Percentiles rank a stretch among this genome's conserved stretches.
Conservation (phyloP, 2,888 invertebrate genomes). For the Dioctria rufipes region DNA sequence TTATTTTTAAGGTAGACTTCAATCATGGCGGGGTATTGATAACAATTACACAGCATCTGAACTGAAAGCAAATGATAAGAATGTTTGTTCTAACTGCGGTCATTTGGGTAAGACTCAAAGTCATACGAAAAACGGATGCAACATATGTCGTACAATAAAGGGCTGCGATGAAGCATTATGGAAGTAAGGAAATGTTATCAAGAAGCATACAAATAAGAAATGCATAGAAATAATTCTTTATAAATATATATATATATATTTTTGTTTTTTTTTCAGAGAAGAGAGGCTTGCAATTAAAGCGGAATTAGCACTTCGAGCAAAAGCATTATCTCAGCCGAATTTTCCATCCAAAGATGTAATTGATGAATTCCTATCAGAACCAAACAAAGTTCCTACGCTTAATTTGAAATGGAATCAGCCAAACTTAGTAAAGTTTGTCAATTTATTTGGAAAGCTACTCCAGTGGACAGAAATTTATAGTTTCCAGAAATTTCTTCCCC, state of each 20-base stretch:
- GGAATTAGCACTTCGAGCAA: constrained; percentile 79
- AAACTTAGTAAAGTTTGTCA: constrained; percentile 79
- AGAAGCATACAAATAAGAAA: no score
- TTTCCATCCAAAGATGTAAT: constrained; percentile 84
- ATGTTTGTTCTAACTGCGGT: constrained; percentile 81
- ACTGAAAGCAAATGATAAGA: constrained; percentile 74
- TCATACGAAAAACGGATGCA: constrained; percentile 79
- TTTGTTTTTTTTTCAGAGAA: constrained; percentile 71
- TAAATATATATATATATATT: no score
- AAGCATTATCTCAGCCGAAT: constrained; percentile 76
- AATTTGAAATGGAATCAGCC: constrained; percentile 78
- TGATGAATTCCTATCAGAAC: constrained; percentile 79
- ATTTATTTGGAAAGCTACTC: constrained; percentile 77
- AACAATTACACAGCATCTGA: constrained; percentile 74
- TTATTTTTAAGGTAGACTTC: constrained; percentile 71
- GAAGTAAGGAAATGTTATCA: constrained; percentile 71
- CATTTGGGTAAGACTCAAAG: constrained; percentile 77
- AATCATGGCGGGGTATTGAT: constrained; percentile 77
- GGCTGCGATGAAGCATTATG: constrained; percentile 77
- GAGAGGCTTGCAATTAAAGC: constrained; percentile 77
- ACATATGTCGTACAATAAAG: constrained; percentile 75
- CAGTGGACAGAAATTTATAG: constrained; percentile 84
- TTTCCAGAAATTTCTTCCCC: constrained; percentile 83
- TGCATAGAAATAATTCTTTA: no score
- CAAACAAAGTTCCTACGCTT: constrained; percentile 73